Conservation (phyloP, 2,888 invertebrate species). For the Ashinkailepas kermadecensis region DNA sequence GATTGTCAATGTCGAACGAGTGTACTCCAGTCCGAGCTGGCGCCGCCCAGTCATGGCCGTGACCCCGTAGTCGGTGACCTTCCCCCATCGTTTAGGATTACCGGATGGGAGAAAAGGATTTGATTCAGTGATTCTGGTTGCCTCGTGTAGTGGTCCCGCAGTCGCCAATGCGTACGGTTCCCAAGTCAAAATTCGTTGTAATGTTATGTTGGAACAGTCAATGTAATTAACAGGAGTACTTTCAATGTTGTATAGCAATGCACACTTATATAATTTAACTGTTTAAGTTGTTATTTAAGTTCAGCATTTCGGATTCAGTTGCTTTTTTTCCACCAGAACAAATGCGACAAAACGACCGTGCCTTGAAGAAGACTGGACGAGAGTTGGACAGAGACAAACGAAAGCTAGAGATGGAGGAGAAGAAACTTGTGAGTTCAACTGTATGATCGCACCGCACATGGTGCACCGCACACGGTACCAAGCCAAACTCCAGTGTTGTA, state of each 20-base stretch:
- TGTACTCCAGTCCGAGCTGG: neutral
- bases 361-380: constrained; percentile 67
- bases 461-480: too few species aligned
- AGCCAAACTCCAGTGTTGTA: too few species aligned
- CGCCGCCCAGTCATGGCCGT: too few species aligned
- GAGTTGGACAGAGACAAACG: constrained; percentile 75
- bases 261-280: neutral
- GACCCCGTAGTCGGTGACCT: neutral
- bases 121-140: too few species aligned
- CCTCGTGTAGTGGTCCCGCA: too few species aligned
- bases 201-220: neutral
- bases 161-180: too few species aligned
- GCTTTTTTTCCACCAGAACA: constrained; percentile 53
- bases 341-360: constrained; percentile 71
- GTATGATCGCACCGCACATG: too few species aligned
- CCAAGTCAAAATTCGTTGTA: neutral
- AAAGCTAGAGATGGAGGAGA: constrained; percentile 78
- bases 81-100: neutral
- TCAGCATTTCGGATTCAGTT: too few species aligned
- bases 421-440: constrained; percentile 60
- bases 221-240: neutral
- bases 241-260: neutral
- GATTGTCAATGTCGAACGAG: neutral
- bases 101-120: too few species aligned
- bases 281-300: neutral